These are phyloP conservation scores for Pelochelys cantorii DNA, from an alignment of 2,797 vertebrate genomes.

Conservation along the genomic window DNA sequence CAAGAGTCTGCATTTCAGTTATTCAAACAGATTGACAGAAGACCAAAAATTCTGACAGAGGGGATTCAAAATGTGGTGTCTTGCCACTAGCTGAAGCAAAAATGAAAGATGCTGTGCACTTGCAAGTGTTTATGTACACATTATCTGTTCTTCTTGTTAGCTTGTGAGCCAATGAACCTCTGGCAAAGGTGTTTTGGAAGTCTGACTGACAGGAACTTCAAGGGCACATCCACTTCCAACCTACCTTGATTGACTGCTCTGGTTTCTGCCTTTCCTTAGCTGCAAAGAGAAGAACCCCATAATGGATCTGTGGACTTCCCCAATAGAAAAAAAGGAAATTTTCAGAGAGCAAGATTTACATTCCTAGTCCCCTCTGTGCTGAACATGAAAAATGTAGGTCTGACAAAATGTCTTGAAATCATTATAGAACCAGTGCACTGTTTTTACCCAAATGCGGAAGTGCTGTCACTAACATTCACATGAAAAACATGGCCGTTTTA, in stretches of 20 bases:
- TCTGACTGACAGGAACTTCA: background rate
- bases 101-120: background rate
- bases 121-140: background rate
- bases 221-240: no score
- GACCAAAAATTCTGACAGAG: background rate
- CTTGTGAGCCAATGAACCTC: background rate
- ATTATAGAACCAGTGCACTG: background rate
- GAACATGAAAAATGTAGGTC: background rate
- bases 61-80: background rate
- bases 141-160: background rate
- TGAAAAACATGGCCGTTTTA: background rate
- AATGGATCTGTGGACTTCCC: background rate
- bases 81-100: background rate
- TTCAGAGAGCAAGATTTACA: background rate
- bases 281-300: background rate
- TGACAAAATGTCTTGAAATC: background rate
- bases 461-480: background rate
- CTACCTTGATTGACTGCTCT: background rate
- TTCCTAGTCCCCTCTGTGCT: background rate
- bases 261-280: background rate
- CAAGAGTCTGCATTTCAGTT: background rate
- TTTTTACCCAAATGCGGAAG: background rate
- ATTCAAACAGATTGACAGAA: background rate
- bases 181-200: background rate
- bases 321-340: background rate